These are phyloP conservation scores for Ennomos fuscantarius DNA, from an alignment of 2,888 invertebrate species.

Conservation along the genomic window DNA sequence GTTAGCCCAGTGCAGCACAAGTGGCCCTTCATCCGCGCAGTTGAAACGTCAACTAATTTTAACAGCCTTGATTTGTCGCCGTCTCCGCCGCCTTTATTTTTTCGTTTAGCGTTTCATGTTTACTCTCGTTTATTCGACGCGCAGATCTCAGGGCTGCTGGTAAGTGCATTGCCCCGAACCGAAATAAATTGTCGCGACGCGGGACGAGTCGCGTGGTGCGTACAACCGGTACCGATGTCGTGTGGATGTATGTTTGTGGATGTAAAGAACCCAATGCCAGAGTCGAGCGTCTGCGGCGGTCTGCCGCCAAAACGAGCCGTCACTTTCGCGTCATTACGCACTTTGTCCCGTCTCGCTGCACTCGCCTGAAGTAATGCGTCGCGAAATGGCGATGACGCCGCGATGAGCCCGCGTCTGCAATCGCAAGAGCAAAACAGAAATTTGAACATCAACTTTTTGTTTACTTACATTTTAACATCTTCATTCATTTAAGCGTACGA, in stretches of 20 bases:
- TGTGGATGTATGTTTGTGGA: conserved; percentile 38
- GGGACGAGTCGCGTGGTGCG: conserved; percentile 67
- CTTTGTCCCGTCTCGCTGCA: conserved; percentile 47
- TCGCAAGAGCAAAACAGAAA: conserved; percentile 45
- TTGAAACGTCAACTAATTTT: conserved; percentile 59
- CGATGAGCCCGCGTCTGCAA: conserved; percentile 44
- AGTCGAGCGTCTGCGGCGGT: conserved; percentile 46
- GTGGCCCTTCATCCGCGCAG: conserved; percentile 46
- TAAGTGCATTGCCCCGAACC: conserved; percentile 84
- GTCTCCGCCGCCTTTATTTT: conserved; percentile 58
- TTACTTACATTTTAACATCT: conserved; percentile 50
- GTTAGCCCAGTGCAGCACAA: conserved; percentile 42
- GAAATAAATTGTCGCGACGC: conserved; percentile 83
- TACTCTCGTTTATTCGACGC: conserved; percentile 71
- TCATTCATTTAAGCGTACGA: conserved; percentile 37
- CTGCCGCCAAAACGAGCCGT: conserved; percentile 66
- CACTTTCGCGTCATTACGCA: conserved; percentile 59
- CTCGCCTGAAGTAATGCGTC: conserved; percentile 48
- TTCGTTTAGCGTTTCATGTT: conserved; percentile 59
- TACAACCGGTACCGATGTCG: conserved; percentile 78
- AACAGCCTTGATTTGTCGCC: conserved; percentile 69
- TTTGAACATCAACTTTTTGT: conserved; percentile 60
- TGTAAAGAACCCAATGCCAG: conserved; percentile 53
- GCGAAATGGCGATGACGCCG: conserved; percentile 46
- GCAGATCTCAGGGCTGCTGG: conserved; percentile 77